Evolutionary conservation across 2,888 invertebrate genomes (phyloP).

Genomic region (Eilema griseolum): DNA sequence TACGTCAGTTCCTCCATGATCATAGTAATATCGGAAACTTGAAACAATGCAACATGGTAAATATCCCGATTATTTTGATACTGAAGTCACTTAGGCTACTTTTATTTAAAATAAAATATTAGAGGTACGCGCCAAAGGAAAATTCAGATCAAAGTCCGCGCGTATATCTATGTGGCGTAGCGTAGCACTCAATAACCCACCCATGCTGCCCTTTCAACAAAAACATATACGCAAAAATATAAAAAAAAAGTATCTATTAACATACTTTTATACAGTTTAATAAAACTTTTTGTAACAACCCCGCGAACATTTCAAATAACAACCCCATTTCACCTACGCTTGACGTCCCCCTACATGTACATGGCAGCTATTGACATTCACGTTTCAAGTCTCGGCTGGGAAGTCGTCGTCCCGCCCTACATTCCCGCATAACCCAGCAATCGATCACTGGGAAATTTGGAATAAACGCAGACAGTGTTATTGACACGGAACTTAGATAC

Average conservation of each 20-base stretch:
- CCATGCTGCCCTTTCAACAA: background rate
- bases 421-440: conserved; percentile 15
- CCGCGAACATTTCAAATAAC: conserved; percentile 9
- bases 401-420: conserved; percentile 14
- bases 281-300: conserved; percentile 1
- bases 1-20: no score
- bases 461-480: conserved; percentile 9
- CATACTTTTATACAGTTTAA: conserved; percentile 4
- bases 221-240: background rate
- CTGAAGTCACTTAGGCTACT: no score
- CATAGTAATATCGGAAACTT: no score
- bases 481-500: conserved; percentile 13
- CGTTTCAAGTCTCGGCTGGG: conserved; percentile 8
- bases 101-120: no score
- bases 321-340: background rate
- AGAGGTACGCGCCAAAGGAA: no score
- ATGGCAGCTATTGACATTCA: conserved; percentile 15
- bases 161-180: no score
- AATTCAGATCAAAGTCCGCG: no score
- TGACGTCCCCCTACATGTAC: background rate
- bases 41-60: no score
- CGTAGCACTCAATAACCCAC: background rate
- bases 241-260: background rate
- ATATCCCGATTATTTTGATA: no score
- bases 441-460: conserved; percentile 19